Evolutionary conservation across 2,113 vertebrate species (phyloP).

Genomic region (Tachycineta bicolor): DNA sequence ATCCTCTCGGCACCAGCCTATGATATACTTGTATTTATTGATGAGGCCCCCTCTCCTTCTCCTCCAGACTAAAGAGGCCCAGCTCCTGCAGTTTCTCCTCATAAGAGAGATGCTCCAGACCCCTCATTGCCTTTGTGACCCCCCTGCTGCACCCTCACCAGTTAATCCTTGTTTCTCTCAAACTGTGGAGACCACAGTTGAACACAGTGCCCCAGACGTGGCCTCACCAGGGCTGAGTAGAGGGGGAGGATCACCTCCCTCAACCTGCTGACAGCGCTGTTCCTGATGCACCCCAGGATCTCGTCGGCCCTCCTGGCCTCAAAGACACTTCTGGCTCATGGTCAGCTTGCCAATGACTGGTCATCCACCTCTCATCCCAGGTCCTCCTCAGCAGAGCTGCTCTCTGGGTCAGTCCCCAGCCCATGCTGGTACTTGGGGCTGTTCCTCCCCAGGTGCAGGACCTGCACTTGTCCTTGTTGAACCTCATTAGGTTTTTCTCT

Average conservation of each 20-base stretch:
- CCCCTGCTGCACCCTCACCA: not conserved
- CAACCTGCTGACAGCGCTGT: fast-evolving
- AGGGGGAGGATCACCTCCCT: too few relatives aligned
- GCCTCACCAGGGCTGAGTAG: too few relatives aligned
- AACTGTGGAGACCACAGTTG: not conserved
- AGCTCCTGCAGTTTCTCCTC: not conserved
- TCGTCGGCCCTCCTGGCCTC: fast-evolving
- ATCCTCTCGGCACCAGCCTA: fast-evolving
- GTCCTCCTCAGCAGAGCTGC: not conserved
- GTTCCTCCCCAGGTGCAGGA: not conserved
- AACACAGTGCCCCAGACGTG: not conserved
- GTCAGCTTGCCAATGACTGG: not conserved
- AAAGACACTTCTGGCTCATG: not conserved
- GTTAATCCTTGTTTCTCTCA: not conserved
- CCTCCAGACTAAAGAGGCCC: not conserved
- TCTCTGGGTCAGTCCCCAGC: not conserved
- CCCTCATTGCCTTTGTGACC: not conserved
- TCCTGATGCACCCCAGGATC: too few relatives aligned
- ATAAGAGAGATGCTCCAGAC: not conserved
- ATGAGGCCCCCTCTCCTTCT: not conserved
- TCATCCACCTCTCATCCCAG: too few relatives aligned
- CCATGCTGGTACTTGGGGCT: too few relatives aligned
- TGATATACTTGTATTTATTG: not conserved
- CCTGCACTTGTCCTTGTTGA: not conserved
- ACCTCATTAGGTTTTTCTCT: not conserved